Conservation (phyloP, 2,113 vertebrate genomes). For the Corvus cornix region DNA sequence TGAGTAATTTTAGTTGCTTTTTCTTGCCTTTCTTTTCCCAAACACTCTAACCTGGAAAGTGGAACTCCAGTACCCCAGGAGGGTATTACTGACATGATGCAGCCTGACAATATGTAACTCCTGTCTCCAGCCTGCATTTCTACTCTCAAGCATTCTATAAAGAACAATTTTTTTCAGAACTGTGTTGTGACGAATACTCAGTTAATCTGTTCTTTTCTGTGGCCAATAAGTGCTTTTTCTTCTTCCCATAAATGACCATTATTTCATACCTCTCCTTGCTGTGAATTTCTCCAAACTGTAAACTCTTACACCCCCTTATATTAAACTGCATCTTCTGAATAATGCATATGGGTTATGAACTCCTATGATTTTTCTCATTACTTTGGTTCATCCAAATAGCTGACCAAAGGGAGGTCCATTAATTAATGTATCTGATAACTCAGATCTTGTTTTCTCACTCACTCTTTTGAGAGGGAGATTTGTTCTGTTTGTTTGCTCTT, state of each 20-base stretch:
- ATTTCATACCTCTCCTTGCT: background rate
- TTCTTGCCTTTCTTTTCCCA: background rate
- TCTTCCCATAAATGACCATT: background rate
- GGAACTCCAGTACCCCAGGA: conserved; percentile 41
- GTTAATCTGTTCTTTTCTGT: background rate
- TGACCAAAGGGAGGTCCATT: background rate
- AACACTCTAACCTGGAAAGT: conserved; percentile 20
- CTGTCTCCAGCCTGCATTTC: background rate
- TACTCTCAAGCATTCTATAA: background rate
- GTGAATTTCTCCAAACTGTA: background rate
- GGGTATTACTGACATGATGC: conserved; percentile 34
- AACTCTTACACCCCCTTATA: background rate
- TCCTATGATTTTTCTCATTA: background rate
- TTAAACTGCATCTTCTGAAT: background rate
- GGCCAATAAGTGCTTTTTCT: background rate
- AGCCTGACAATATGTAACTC: conserved; percentile 24
- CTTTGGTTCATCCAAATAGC: background rate
- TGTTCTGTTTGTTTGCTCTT: background rate
- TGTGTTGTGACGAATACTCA: background rate
- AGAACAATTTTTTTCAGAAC: background rate
- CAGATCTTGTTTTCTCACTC: background rate
- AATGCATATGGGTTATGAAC: background rate
- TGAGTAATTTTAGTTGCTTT: background rate
- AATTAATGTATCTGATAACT: background rate
- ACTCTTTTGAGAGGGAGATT: background rate